A percentile compares a stretch with the other conserved stretches of the same genome.
Conservation (phyloP, 2,113 vertebrate species). For the Hypanus sabinus region DNA sequence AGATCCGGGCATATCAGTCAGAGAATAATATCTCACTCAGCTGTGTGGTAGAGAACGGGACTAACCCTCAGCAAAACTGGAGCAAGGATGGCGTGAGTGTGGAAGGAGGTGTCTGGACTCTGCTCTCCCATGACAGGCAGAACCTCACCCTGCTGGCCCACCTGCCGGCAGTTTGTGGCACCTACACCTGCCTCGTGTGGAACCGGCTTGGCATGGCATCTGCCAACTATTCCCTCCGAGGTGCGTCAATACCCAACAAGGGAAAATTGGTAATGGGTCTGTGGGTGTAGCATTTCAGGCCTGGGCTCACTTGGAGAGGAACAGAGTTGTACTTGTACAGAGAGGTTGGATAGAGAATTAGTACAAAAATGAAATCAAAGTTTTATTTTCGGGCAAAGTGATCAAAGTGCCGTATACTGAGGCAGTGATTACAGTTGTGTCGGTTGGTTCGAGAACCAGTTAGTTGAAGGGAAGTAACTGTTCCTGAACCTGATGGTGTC, state of each 20-base stretch:
- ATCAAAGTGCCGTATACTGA: no score
- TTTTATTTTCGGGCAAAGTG: no score
- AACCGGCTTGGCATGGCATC: not conserved
- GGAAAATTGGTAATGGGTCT: no score
- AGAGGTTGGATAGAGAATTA: no score
- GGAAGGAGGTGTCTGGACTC: accelerated
- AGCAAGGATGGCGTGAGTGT: not conserved
- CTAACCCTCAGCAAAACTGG: not conserved
- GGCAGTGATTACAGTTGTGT: no score
- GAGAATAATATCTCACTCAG: accelerated
- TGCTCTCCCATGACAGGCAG: not conserved
- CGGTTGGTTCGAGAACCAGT: no score
- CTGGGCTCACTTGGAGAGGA: no score
- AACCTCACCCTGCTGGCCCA: not conserved
- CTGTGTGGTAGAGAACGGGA: not conserved
- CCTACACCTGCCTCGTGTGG: not conserved
- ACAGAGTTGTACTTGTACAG: no score
- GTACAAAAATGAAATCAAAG: no score
- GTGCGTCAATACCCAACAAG: not conserved
- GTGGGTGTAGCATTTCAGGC: no score
- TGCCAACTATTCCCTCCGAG: not conserved
- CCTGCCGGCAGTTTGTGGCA: not conserved
- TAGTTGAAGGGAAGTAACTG: no score
- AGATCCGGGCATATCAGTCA: not conserved
- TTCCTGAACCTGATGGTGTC: no score